These are phyloP conservation scores for Plagiodera versicolora DNA, from an alignment of 2,888 invertebrate genomes.

Conservation along the genomic window DNA sequence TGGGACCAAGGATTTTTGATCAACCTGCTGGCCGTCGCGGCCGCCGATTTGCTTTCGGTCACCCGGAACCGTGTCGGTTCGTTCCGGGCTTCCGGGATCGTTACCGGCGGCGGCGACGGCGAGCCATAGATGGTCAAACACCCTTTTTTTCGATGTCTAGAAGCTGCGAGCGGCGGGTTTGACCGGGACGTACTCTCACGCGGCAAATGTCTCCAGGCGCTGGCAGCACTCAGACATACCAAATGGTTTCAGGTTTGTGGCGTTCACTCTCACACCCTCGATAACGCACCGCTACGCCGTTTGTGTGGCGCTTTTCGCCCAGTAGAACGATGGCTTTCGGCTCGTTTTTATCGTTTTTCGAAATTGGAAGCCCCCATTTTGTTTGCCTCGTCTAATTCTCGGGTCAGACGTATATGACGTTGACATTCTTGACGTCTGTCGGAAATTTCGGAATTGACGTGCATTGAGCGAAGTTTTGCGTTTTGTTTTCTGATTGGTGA, in stretches of 20 bases:
- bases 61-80: neutral
- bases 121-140: slow-evolving; percentile 71
- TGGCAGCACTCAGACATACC: slow-evolving; percentile 99
- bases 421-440: no score
- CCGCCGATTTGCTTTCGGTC: slow-evolving; percentile 13
- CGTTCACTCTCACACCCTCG: slow-evolving; percentile 56
- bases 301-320: no score
- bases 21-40: slow-evolving; percentile 54
- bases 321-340: no score
- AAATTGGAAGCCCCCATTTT: no score
- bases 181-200: slow-evolving; percentile 94
- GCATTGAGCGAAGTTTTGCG: no score
- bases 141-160: slow-evolving; percentile 61
- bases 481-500: no score
- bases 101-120: slow-evolving; percentile 26
- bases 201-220: slow-evolving; percentile 99
- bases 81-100: neutral
- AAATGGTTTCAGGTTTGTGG: slow-evolving; percentile 99
- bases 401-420: no score
- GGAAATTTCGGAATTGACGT: no score
- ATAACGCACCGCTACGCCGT: no score
- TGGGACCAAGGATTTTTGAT: slow-evolving; percentile 70
- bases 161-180: slow-evolving; percentile 71
- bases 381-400: no score
- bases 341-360: no score